These are phyloP conservation scores for Caenorhabditis macrosperma DNA, from an alignment of 2,888 invertebrate genomes.

Conservation along the genomic window DNA sequence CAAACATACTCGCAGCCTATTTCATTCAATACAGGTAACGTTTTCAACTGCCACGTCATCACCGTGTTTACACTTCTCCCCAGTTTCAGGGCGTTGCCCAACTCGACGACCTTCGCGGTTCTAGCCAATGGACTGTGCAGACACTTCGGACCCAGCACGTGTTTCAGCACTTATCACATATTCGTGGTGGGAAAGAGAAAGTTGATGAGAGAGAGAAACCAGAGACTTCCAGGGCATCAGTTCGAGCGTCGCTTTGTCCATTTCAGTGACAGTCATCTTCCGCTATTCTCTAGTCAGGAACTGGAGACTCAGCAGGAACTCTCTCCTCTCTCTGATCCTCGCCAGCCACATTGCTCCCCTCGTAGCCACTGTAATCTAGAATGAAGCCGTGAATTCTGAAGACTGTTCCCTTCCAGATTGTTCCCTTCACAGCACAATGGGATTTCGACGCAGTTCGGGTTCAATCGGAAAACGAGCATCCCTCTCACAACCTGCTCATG, in stretches of 20 bases:
- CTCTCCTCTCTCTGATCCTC: constrained; percentile 2
- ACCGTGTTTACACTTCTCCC: background rate
- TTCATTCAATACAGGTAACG: constrained; percentile 39
- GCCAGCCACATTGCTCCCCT: constrained; percentile 24
- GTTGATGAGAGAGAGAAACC: background rate
- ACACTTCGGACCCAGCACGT: constrained; percentile 37
- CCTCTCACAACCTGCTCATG: constrained; percentile 37
- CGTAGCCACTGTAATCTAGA: constrained; percentile 12
- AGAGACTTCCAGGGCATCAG: constrained; percentile 30
- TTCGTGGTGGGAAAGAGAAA: constrained; percentile 21
- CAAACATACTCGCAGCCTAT: constrained; percentile 39
- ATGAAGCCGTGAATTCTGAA: background rate
- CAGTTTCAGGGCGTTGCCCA: constrained; percentile 43
- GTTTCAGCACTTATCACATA: constrained; percentile 35
- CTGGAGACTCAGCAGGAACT: constrained; percentile 14
- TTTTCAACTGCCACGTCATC: background rate
- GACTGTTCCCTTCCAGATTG: constrained; percentile 11
- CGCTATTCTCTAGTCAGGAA: constrained; percentile 40
- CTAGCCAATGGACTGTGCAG: constrained; percentile 37
- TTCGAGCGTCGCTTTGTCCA: constrained; percentile 40
- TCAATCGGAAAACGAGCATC: constrained; percentile 33
- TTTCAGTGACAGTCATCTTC: constrained; percentile 30
- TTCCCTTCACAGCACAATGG: constrained; percentile 37
- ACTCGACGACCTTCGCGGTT: constrained; percentile 46
- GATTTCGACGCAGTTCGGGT: constrained; percentile 20